These are phyloP conservation scores for Ctenomys sociabilis DNA, from an alignment of 2,113 vertebrate species.

Conservation along the genomic window DNA sequence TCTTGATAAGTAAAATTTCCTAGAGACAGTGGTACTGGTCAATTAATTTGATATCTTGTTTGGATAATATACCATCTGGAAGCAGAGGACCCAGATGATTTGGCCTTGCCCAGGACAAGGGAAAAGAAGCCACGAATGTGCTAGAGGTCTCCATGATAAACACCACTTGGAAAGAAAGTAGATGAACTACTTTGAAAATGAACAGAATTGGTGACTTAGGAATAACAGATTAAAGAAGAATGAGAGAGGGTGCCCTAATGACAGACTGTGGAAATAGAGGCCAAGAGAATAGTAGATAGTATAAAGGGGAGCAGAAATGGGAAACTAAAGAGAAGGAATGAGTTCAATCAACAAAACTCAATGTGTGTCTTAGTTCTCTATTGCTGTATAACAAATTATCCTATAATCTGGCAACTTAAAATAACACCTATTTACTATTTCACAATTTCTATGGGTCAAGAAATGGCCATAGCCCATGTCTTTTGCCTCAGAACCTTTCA, in stretches of 20 bases:
- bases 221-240: neutral
- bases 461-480: neutral
- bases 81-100: neutral
- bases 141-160: neutral
- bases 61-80: neutral
- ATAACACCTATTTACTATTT: neutral
- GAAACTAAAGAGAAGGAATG: neutral
- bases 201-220: neutral
- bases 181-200: neutral
- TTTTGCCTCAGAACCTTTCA: neutral
- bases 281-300: too few relatives aligned
- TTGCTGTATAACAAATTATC: neutral
- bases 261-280: neutral
- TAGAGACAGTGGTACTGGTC: neutral
- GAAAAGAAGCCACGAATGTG: neutral
- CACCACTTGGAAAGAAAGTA: neutral
- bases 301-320: neutral
- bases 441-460: neutral
- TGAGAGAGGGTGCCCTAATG: neutral
- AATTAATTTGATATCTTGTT: neutral
- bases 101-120: neutral
- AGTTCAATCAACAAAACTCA: neutral
- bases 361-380: neutral
- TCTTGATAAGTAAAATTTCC: neutral
- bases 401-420: neutral